phyloP scores from a whole-genome alignment of 2,888 invertebrate genomes.

The Bugula neritina region DNA sequence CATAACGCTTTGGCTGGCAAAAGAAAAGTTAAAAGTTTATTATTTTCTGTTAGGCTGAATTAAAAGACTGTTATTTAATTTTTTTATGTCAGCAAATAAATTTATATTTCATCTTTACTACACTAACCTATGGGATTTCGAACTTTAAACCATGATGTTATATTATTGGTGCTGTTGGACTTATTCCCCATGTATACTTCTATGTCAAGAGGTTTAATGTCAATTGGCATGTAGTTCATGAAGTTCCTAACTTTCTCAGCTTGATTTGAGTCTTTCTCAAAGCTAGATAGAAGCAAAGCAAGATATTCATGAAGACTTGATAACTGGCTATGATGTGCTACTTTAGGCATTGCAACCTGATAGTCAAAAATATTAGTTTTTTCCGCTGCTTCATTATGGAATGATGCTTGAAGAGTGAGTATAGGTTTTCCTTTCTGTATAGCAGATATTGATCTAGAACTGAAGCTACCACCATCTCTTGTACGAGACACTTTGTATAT shows the following conservation, averaged over 20 bases:
- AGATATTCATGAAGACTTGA: conserved; percentile 34
- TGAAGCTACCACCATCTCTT: conserved; percentile 52
- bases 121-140: conserved; percentile 41
- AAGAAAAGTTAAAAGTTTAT: no score
- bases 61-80: no score
- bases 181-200: conserved; percentile 28
- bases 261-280: no score
- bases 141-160: conserved; percentile 44
- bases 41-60: no score
- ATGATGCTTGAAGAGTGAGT: conserved; percentile 48
- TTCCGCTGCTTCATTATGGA: conserved; percentile 43
- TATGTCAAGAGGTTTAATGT: conserved; percentile 38
- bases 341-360: conserved; percentile 52
- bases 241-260: not conserved
- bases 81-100: no score
- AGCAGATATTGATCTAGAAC: conserved; percentile 52
- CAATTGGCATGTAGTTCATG: conserved; percentile 34
- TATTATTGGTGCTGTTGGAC: conserved; percentile 32
- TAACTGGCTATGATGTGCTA: conserved; percentile 47
- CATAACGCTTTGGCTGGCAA: no score
- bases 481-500: conserved; percentile 53
- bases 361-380: conserved; percentile 37
- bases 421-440: conserved; percentile 52
- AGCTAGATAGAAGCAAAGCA: not conserved
- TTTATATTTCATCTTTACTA: no score